Percentiles rank a stretch among this genome's conserved stretches.
These are phyloP conservation scores for Andricus grossulariae DNA, from an alignment of 1,140 invertebrate genomes.

Conservation along the genomic window DNA sequence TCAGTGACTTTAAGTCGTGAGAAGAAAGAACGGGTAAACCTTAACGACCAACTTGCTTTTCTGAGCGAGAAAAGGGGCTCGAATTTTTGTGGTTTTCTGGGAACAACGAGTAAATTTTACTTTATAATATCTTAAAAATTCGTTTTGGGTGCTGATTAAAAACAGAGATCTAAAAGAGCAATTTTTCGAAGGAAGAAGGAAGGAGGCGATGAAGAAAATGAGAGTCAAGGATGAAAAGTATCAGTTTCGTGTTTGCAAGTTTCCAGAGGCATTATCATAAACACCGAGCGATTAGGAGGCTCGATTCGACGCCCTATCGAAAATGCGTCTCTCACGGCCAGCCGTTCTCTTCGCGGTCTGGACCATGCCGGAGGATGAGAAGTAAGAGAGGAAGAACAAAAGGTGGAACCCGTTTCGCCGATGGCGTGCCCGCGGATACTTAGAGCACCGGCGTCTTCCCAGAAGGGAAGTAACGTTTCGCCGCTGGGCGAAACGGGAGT, in stretches of 20 bases:
- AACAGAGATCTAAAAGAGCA: background rate
- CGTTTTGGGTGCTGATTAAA: background rate
- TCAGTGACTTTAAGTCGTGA: background rate
- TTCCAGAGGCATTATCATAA: constrained; percentile 23
- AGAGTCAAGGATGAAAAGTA: constrained; percentile 21
- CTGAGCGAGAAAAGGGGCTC: background rate
- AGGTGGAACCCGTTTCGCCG: constrained; percentile 24
- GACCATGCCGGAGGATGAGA: constrained; percentile 27
- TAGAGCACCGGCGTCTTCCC: constrained; percentile 36
- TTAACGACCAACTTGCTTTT: background rate
- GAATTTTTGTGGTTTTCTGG: background rate
- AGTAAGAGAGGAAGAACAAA: constrained; percentile 21
- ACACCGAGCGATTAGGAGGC: constrained; percentile 14
- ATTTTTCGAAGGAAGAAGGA: background rate
- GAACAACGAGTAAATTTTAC: background rate
- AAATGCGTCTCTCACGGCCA: constrained; percentile 29
- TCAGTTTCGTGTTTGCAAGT: constrained; percentile 22
- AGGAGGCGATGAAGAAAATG: constrained; percentile 10
- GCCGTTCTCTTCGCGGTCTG: background rate
- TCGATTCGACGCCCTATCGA: constrained; percentile 28
- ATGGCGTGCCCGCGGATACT: constrained; percentile 29
- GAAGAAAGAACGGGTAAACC: background rate
- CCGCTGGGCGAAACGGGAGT: constrained; percentile 51
- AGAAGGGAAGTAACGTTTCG: constrained; percentile 62
- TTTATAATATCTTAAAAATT: background rate